phyloP scores from a whole-genome alignment of 2,888 invertebrate species.

The Oscheius myriophilus region DNA sequence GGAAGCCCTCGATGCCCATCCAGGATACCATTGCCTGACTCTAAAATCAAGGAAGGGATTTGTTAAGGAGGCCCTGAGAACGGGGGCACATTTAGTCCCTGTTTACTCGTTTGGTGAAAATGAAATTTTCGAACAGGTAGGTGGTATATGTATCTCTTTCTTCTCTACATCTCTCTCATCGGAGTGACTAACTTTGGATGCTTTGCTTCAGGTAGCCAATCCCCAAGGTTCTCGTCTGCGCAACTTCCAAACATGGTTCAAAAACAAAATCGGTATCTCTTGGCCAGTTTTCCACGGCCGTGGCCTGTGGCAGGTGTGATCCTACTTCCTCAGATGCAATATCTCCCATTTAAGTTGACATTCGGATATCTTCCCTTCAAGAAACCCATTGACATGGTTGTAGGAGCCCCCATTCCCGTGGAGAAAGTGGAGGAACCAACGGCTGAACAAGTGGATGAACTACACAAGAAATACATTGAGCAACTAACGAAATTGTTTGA shows the following conservation, averaged over 20 bases:
- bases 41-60: constrained; percentile 51
- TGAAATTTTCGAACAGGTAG: constrained; percentile 68
- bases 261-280: constrained; percentile 71
- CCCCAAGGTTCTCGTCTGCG: constrained; percentile 56
- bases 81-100: constrained; percentile 71
- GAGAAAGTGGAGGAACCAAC: constrained; percentile 47
- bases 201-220: constrained; percentile 46
- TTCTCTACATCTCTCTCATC: background rate
- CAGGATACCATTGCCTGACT: constrained; percentile 53
- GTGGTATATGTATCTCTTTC: too few species aligned
- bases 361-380: constrained; percentile 87
- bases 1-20: constrained; percentile 58
- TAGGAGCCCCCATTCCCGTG: constrained; percentile 55
- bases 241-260: constrained; percentile 59
- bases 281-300: constrained; percentile 66
- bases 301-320: constrained; percentile 82
- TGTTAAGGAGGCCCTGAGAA: constrained; percentile 50
- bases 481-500: constrained; percentile 83
- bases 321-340: background rate
- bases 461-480: constrained; percentile 82
- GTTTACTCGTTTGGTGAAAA: constrained; percentile 73
- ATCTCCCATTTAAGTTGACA: constrained; percentile 81
- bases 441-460: constrained; percentile 72
- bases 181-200: too few species aligned
- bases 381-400: constrained; percentile 57